phyloP scores from a whole-genome alignment of 1,140 invertebrate species.

The Microplitis mediator region DNA sequence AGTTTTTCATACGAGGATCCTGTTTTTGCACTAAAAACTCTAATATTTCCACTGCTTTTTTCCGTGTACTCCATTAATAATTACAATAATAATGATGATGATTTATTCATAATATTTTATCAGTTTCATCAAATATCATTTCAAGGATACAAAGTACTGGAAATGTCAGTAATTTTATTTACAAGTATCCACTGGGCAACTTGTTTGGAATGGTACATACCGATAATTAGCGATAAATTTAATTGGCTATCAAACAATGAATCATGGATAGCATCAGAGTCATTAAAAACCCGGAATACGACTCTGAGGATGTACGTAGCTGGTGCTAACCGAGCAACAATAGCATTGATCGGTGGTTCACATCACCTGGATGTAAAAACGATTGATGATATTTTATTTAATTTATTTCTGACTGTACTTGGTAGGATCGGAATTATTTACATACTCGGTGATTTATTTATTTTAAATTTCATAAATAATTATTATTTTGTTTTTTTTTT shows the following conservation, averaged over 20 bases:
- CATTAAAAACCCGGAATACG: slow-evolving; percentile 27
- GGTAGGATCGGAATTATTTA: slow-evolving; percentile 52
- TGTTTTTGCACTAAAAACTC: too few species aligned
- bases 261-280: slow-evolving; percentile 13
- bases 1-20: too few species aligned
- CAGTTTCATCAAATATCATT: slow-evolving; percentile 46
- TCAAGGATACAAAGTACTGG: slow-evolving; percentile 41
- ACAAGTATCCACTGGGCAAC: slow-evolving; percentile 49
- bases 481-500: too few species aligned
- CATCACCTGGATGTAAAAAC: slow-evolving; percentile 46
- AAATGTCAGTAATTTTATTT: slow-evolving; percentile 38
- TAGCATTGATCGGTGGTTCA: slow-evolving; percentile 43
- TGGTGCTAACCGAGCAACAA: slow-evolving; percentile 48
- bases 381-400: slow-evolving; percentile 50
- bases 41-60: neutral
- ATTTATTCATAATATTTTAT: neutral
- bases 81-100: neutral
- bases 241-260: slow-evolving; percentile 11
- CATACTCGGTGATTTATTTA: slow-evolving; percentile 41
- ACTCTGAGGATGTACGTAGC: slow-evolving; percentile 42
- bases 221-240: slow-evolving; percentile 30
- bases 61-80: neutral
- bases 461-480: neutral
- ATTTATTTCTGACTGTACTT: slow-evolving; percentile 43
- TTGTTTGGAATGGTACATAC: slow-evolving; percentile 52